Evolutionary conservation across 2,888 invertebrate species (phyloP).

Genomic region (Holacanthella duospinosa): DNA sequence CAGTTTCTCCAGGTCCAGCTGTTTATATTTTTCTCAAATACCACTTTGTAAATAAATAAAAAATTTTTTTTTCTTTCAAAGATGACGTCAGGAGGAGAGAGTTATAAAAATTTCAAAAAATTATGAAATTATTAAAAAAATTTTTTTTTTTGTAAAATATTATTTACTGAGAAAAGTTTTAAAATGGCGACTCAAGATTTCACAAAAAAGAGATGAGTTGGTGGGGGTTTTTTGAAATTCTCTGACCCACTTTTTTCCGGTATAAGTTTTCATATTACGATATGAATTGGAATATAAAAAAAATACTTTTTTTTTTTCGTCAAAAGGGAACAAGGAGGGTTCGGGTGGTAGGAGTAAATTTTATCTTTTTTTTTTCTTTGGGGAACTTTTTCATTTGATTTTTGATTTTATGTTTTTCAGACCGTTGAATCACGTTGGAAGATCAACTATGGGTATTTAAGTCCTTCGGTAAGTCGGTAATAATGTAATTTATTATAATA

Average conservation of each 20-base stretch:
- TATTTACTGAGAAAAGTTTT: constrained; percentile 11
- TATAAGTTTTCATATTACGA: constrained; percentile 1
- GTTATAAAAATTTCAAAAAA: neutral
- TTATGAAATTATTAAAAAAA: neutral
- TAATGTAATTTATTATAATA: too few relatives aligned
- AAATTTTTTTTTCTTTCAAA: neutral
- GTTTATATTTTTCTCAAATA: neutral
- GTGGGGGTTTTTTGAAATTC: constrained; percentile 34
- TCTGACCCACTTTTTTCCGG: constrained; percentile 23
- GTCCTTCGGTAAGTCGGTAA: too few relatives aligned
- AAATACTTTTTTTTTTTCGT: constrained; percentile 13
- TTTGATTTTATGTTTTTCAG: neutral
- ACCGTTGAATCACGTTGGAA: neutral
- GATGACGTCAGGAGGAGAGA: neutral
- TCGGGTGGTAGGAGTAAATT: neutral
- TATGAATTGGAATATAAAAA: constrained; percentile 3
- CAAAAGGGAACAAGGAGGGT: constrained; percentile 12
- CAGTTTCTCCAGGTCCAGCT: neutral
- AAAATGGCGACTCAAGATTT: constrained; percentile 32
- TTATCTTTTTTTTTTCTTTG: neutral
- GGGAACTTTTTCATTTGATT: neutral
- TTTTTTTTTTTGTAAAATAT: neutral
- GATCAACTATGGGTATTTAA: too few relatives aligned
- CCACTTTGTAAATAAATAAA: neutral
- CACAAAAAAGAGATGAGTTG: constrained; percentile 1